Evolutionary conservation across 2,888 invertebrate species (phyloP).

Genomic region (Pheosia tremula): DNA sequence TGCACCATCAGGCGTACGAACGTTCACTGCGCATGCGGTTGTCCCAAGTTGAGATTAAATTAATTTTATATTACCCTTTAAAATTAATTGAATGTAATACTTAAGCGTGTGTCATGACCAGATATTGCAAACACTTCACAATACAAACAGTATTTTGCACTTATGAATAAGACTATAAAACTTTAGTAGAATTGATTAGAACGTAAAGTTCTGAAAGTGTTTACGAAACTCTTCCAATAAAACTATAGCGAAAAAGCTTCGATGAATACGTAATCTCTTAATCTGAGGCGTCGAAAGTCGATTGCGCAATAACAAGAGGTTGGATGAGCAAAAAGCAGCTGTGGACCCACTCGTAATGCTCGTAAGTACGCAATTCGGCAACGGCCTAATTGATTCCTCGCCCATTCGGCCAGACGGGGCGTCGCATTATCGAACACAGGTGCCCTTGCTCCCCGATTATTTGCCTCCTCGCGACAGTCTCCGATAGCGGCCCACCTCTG

Average conservation of each 20-base stretch:
- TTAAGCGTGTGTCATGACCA: too few relatives aligned
- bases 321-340: slow-evolving; percentile 82
- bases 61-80: too few relatives aligned
- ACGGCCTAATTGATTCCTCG: slow-evolving; percentile 83
- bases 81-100: too few relatives aligned
- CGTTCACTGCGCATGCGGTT: too few relatives aligned
- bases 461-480: slow-evolving; percentile 71
- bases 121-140: neutral
- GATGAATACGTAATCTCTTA: slow-evolving; percentile 78
- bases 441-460: slow-evolving; percentile 71
- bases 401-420: slow-evolving; percentile 80
- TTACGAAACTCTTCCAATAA: slow-evolving; percentile 47
- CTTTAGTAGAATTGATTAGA: slow-evolving; percentile 19
- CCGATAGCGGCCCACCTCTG: slow-evolving; percentile 66
- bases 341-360: slow-evolving; percentile 74
- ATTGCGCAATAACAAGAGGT: slow-evolving; percentile 80
- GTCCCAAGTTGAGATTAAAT: too few relatives aligned
- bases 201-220: slow-evolving; percentile 31
- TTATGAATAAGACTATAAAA: neutral
- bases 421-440: slow-evolving; percentile 82
- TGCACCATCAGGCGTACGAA: too few relatives aligned
- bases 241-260: slow-evolving; percentile 61
- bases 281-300: slow-evolving; percentile 76
- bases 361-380: slow-evolving; percentile 82
- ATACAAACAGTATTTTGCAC: neutral